Conservation (phyloP, 2,113 vertebrate species). For the Calonectris borealis region DNA sequence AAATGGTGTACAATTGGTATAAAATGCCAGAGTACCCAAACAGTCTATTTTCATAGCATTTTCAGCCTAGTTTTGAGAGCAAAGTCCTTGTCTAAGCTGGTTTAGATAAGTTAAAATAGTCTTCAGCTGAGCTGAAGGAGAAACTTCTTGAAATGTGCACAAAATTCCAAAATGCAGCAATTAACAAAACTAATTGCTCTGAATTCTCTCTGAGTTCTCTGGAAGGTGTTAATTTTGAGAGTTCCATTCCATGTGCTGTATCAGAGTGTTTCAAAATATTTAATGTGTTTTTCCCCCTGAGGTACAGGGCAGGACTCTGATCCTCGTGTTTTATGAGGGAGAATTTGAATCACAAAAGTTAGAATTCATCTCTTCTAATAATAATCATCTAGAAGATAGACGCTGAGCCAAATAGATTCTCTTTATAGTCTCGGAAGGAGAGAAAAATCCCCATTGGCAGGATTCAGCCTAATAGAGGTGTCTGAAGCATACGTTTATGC, state of each 20-base stretch:
- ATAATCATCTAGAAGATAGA: background rate
- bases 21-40: background rate
- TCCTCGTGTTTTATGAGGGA: background rate
- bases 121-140: background rate
- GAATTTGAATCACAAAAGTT: background rate
- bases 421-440: background rate
- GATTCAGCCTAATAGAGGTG: background rate
- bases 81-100: background rate
- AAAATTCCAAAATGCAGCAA: background rate
- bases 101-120: background rate
- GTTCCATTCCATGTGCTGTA: background rate
- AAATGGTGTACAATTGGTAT: background rate
- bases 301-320: background rate
- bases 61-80: background rate
- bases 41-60: background rate
- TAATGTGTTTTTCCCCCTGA: background rate
- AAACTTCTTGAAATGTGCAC: background rate
- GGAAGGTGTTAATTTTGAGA: slow-evolving; percentile 8
- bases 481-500: background rate
- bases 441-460: background rate
- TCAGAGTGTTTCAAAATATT: background rate
- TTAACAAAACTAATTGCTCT: slow-evolving; percentile 40
- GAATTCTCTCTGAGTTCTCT: background rate
- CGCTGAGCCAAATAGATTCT: background rate
- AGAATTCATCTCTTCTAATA: background rate